Evolutionary conservation across 1,140 invertebrate species (phyloP), one percentile per base, ranked within the genome.

Genomic region (Psix sp.): DNA sequence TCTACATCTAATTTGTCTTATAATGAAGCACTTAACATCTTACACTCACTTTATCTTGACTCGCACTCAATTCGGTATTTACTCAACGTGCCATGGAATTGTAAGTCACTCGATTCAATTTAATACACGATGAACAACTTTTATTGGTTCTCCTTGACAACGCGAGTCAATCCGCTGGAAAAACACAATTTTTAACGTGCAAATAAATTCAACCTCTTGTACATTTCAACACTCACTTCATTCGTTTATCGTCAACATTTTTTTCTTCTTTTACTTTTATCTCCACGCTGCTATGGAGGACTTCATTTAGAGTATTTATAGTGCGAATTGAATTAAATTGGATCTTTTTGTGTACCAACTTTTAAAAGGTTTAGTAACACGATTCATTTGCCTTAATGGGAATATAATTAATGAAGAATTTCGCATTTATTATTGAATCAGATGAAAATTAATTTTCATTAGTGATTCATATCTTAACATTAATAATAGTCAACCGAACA

Each of bases 41-140:
- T n/a, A n/a, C n/a, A n/a, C n/a, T n/a, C n/a, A n/a, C n/a, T n/a
- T n/a, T n/a, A n/a, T n/a, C n/a, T n/a, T n/a, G n/a, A n/a, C n/a
- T n/a, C n/a, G n/a, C n/a, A n/a, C n/a, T n/a, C n/a, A n/a, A 26
- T n/a, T 16, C 7, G 16, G 49, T 71, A 62, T 62, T 70, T 70
- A 70, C 42, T 48, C 56, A 40, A 62, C 43, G 24, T 54, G 42
- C 40, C 16, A 13, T 16, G 26, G 26, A 62, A 70, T 70, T 54
- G 54, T 68, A 52, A 60, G 46, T 70, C 66, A 70, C 60, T 62
- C 42, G 56, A 62, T 62, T 56, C 57, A 56, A 56, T 71, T 71
- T 62, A 71, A 71, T 71, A 71, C 49, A 62, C 67, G 49, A 71
- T 62, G 57, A 71, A 70, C 66, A 60, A 70, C 66, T 70, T 70